Evolutionary conservation across 2,113 vertebrate species (phyloP).

Genomic region (Hystrix brachyura): DNA sequence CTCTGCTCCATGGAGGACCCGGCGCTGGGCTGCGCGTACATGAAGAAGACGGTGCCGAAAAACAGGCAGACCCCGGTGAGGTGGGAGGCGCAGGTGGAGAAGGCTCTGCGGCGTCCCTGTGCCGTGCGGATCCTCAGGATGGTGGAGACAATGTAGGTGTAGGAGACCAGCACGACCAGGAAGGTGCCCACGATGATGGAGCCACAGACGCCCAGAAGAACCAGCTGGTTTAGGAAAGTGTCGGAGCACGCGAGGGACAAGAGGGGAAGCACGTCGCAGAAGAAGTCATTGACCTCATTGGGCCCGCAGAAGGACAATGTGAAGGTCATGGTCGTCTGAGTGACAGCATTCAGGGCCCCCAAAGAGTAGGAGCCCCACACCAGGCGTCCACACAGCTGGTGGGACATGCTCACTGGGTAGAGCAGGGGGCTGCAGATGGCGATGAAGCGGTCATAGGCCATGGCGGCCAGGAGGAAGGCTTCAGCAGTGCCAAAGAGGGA

Average conservation of each 20-base stretch:
- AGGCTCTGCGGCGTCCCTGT: slow-evolving; percentile 63
- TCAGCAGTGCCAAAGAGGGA: slow-evolving; percentile 50
- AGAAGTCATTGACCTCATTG: slow-evolving; percentile 65
- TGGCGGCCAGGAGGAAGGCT: slow-evolving; percentile 63
- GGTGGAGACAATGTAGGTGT: slow-evolving; percentile 45
- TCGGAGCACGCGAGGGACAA: slow-evolving; percentile 67
- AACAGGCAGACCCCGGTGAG: slow-evolving; percentile 69
- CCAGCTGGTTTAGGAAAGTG: slow-evolving; percentile 49
- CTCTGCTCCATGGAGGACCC: slow-evolving; percentile 55
- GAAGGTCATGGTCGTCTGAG: slow-evolving; percentile 58
- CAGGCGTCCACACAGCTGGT: neutral
- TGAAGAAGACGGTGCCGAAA: slow-evolving; percentile 73
- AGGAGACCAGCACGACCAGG: slow-evolving; percentile 53
- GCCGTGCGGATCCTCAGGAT: slow-evolving; percentile 64
- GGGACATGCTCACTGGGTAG: slow-evolving; percentile 54
- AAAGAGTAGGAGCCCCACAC: slow-evolving; percentile 53
- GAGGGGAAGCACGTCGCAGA: slow-evolving; percentile 68
- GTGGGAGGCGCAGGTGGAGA: slow-evolving; percentile 75
- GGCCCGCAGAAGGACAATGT: slow-evolving; percentile 65
- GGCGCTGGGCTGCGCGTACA: slow-evolving; percentile 75
- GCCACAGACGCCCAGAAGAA: slow-evolving; percentile 72
- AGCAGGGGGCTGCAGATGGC: slow-evolving; percentile 63
- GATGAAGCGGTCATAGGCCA: slow-evolving; percentile 64
- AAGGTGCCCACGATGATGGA: slow-evolving; percentile 67
- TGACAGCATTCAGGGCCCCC: slow-evolving; percentile 39